phyloP scores from a whole-genome alignment of 2,888 invertebrate genomes.

The Archips crataeganus region DNA sequence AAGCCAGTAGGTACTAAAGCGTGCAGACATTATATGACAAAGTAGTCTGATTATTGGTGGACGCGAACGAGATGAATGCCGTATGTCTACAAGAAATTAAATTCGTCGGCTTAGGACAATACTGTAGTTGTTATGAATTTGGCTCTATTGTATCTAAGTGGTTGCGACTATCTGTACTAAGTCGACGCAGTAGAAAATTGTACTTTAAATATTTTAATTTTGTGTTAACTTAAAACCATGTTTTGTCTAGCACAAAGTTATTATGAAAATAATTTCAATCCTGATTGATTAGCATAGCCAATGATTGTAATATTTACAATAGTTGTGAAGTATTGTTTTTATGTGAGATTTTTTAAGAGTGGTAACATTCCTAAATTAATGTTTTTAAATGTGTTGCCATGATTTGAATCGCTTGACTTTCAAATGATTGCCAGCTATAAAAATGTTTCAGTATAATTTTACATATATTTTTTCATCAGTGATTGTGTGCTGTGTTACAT shows the following conservation, averaged over 20 bases:
- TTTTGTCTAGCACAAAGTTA: constrained; percentile 29
- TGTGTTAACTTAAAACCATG: constrained; percentile 22
- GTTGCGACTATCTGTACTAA: no score
- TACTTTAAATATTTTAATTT: constrained; percentile 15
- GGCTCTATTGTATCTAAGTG: background rate
- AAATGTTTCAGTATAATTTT: constrained; percentile 44
- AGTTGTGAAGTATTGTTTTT: constrained; percentile 45
- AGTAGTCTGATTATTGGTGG: background rate
- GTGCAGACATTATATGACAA: no score
- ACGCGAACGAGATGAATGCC: background rate
- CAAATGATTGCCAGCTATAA: constrained; percentile 27
- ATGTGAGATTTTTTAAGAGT: constrained; percentile 32
- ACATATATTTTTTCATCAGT: constrained; percentile 55
- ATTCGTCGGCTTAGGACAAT: no score
- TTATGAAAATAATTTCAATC: constrained; percentile 7
- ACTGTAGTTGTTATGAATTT: no score
- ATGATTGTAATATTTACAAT: constrained; percentile 51
- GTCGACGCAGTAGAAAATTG: background rate
- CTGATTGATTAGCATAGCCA: constrained; percentile 34
- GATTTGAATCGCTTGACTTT: constrained; percentile 12
- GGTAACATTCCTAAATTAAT: constrained; percentile 42
- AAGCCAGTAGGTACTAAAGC: background rate
- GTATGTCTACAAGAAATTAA: background rate
- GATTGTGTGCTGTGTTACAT: constrained; percentile 74
- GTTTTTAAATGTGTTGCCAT: constrained; percentile 36